Evolutionary conservation across 2,113 vertebrate genomes (phyloP).

Genomic region (Mustelus asterias): DNA sequence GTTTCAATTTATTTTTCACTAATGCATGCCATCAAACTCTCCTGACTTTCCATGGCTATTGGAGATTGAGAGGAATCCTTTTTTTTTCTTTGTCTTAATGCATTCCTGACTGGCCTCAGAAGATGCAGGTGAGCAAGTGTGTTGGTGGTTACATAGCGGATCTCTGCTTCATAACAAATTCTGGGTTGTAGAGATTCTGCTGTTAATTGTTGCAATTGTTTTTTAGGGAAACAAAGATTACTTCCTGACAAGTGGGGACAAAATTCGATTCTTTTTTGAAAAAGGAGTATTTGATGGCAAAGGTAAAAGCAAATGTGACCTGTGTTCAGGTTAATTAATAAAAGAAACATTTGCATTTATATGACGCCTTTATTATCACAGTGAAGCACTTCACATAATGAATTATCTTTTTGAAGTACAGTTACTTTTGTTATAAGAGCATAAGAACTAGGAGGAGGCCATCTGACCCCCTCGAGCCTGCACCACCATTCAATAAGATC

Average conservation of each 20-base stretch:
- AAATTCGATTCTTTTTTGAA: conserved; percentile 95
- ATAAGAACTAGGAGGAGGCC: no score
- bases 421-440: background rate
- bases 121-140: conserved; percentile 59
- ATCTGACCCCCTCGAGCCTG: no score
- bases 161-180: background rate
- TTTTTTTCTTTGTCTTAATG: conserved; percentile 41
- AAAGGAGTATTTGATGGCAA: conserved; percentile 80
- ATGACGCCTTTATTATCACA: background rate
- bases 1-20: background rate
- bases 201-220: conserved; percentile 35
- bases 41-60: background rate
- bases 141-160: background rate
- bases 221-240: conserved; percentile 81
- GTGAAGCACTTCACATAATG: background rate
- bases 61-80: background rate
- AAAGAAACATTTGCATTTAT: background rate
- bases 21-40: background rate
- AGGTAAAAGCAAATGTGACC: conserved; percentile 72
- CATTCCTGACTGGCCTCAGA: background rate
- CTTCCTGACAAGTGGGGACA: conserved; percentile 89
- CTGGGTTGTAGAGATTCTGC: background rate
- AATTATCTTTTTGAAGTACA: background rate
- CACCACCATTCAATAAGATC: no score
- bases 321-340: background rate